Evolutionary conservation across 2,113 vertebrate genomes (phyloP).

Genomic region (Sarotherodon lohbergeri): DNA sequence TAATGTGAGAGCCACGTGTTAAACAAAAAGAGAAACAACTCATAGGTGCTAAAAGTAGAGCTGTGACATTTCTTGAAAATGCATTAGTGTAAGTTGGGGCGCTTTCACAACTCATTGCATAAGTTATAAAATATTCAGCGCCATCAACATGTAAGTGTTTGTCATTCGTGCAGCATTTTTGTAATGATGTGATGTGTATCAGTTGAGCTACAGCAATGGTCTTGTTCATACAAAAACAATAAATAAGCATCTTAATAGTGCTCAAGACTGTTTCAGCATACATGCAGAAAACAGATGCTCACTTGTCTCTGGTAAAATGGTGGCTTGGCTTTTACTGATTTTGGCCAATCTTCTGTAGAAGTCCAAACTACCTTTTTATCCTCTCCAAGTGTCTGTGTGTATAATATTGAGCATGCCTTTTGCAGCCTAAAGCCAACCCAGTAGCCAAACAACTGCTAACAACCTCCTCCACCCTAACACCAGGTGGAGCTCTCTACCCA

Average conservation of each 20-base stretch:
- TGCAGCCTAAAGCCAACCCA: not conserved
- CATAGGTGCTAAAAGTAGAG: not conserved
- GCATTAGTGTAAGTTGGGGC: not conserved
- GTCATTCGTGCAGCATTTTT: not conserved
- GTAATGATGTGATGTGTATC: not conserved
- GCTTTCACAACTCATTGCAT: not conserved
- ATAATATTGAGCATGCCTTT: not conserved
- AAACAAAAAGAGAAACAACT: not conserved
- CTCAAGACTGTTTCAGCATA: not conserved
- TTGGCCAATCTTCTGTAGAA: not conserved
- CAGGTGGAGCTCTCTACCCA: slow-evolving; percentile 52
- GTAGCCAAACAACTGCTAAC: not conserved
- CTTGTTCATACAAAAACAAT: not conserved
- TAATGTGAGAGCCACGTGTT: slow-evolving; percentile 15
- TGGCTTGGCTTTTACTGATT: not conserved
- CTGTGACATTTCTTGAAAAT: not conserved
- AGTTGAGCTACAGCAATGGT: not conserved
- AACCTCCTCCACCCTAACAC: slow-evolving; percentile 33
- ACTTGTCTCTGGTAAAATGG: not conserved
- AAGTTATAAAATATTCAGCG: not conserved
- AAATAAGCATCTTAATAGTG: not conserved
- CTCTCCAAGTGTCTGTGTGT: not conserved
- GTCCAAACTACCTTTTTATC: not conserved
- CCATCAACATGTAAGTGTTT: not conserved
- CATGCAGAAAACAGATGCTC: not conserved